Base-by-base conservation (phyloP, 2,113 vertebrate genomes). In the Tragulus kanchil region DNA sequence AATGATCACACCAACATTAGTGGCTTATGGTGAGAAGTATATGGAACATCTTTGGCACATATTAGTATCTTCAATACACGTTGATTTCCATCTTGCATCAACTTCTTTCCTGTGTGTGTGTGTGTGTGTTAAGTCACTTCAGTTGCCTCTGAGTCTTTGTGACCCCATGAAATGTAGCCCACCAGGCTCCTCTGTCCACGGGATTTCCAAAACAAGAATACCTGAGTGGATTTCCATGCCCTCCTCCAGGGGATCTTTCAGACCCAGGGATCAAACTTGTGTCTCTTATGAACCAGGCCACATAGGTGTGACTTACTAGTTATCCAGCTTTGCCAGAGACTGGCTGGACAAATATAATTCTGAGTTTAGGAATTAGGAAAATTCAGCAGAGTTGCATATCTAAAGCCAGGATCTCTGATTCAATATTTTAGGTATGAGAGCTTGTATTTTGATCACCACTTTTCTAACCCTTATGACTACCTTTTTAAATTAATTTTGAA, bases 331-430 rank as follows among this genome's bases (percentile, higher is more conserved):
- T 50, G 21, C 12, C 50, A 48, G 14, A 23, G 14, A 59, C 14
- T 16, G 6, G 25, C 54, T 93, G 14, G 2, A 21, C 3, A 54
- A 36, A 26, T 84, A 15, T 61, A 75, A 69, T 59, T 59, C 48
- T 78, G 5, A 89, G 5, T 0, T 45, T 2, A 73, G 83, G 23
- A 31, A 23, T 75, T 15, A 62, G 17, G 13, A 59, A 59, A 93
- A 17, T 1, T 1, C 23, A 42, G 13, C 1, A 5, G 13, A 7
- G 8, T 4, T 28, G 54, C 19, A 36, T 0, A 61, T 75, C 5
- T 50, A 88, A 90, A 91, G 0, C 42, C 25, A 90, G 8, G 1
- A 67, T 69, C 19, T 75, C 12, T 5, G n/a, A 28, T 58, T 96
- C 15, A 59, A 2, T 6, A 58, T 9, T 85, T 75, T 25, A 13